Evolutionary conservation across 2,888 invertebrate species (phyloP).

Genomic region (Rhodophaea formosa): DNA sequence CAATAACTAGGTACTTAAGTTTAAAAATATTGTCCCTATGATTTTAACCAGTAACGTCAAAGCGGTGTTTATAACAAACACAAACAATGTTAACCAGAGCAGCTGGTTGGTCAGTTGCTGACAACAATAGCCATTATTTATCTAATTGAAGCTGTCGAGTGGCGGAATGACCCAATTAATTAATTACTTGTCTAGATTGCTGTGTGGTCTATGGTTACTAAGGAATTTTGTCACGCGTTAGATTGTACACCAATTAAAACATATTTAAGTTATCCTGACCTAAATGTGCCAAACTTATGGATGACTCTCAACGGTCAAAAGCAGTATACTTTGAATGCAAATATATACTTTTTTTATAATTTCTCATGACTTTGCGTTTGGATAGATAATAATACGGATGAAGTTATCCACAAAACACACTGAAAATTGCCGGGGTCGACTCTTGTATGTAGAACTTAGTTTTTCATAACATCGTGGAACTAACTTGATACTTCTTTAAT

Average conservation of each 20-base stretch:
- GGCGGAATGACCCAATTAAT: conserved; percentile 15
- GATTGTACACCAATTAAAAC: neutral
- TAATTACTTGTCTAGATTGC: conserved; percentile 15
- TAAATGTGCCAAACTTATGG: neutral
- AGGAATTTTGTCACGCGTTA: neutral
- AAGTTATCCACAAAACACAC: no score
- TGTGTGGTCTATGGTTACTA: neutral
- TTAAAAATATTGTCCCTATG: neutral
- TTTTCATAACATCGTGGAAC: no score
- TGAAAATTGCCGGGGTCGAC: no score
- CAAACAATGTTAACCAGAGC: neutral
- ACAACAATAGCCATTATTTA: conserved; percentile 13
- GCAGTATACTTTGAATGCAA: no score
- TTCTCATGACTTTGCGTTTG: no score
- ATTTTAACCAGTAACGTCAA: neutral
- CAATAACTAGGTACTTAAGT: no score
- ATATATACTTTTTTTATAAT: no score
- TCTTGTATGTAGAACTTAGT: no score
- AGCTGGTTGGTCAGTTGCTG: neutral
- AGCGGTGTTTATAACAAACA: neutral
- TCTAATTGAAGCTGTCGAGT: conserved; percentile 14
- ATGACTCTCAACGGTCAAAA: no score
- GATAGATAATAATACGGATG: no score
- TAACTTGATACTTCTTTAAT: no score
- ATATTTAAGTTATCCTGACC: neutral